These are phyloP conservation scores for Catalaphyllia jardinei DNA, from an alignment of 64 coral and sea anemone species.

Conservation along the genomic window DNA sequence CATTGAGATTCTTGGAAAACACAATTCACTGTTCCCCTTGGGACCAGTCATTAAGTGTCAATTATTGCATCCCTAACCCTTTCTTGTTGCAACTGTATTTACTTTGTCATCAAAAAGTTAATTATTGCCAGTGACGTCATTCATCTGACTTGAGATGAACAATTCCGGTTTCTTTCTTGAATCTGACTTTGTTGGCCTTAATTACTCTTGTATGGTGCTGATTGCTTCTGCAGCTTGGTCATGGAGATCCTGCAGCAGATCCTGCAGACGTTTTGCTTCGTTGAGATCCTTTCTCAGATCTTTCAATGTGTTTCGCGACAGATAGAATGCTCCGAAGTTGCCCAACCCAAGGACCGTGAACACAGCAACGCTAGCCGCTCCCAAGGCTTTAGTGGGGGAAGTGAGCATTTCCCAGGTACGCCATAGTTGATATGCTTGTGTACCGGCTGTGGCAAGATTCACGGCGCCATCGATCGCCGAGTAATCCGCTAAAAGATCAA, in stretches of 20 bases:
- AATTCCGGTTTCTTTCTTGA: not conserved
- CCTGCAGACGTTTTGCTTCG: slow-evolving; percentile 43
- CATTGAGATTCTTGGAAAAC: too few species aligned
- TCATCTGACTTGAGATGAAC: not conserved
- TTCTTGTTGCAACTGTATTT: too few species aligned
- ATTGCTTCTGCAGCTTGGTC: slow-evolving; percentile 43
- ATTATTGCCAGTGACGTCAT: too few species aligned
- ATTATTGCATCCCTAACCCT: too few species aligned
- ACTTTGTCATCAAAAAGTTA: too few species aligned
- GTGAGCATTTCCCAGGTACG: slow-evolving; percentile 45
- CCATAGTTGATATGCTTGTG: slow-evolving; percentile 71
- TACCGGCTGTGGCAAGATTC: slow-evolving; percentile 37
- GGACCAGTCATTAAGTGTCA: too few species aligned
- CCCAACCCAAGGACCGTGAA: slow-evolving; percentile 5
- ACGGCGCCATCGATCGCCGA: slow-evolving; percentile 49
- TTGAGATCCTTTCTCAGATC: slow-evolving; percentile 65
- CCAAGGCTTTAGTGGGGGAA: slow-evolving; percentile 35
- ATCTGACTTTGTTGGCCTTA: too few species aligned
- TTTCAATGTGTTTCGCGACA: slow-evolving; percentile 50
- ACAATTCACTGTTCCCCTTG: too few species aligned
- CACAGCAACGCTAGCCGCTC: slow-evolving; percentile 25
- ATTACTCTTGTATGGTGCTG: not conserved
- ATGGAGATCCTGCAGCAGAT: slow-evolving; percentile 55
- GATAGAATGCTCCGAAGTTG: slow-evolving; percentile 24
- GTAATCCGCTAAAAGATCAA: slow-evolving; percentile 69